Evolutionary conservation across 2,113 vertebrate species (phyloP).

Genomic region (Lepus europaeus): DNA sequence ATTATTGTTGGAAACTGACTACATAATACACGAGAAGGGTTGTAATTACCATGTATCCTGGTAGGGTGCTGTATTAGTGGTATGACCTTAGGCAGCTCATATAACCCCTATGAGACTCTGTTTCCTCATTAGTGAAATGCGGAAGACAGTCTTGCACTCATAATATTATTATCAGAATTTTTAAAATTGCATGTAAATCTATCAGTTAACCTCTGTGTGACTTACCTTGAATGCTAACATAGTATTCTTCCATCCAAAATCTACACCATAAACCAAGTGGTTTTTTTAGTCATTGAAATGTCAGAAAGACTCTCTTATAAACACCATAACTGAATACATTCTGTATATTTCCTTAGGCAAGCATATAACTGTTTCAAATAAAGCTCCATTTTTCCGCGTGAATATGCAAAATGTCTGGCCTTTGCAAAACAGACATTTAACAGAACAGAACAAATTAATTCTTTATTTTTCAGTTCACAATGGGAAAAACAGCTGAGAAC

Average conservation of each 20-base stretch:
- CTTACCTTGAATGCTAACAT: constrained; percentile 19
- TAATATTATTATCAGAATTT: not conserved
- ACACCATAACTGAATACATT: constrained; percentile 19
- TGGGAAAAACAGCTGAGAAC: constrained; percentile 82
- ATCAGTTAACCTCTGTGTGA: not conserved
- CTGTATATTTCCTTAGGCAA: not conserved
- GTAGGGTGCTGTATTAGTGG: not conserved
- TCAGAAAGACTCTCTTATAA: constrained; percentile 69
- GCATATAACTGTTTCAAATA: not conserved
- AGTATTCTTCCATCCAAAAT: constrained; percentile 29
- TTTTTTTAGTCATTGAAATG: not conserved
- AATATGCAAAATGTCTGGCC: constrained; percentile 56
- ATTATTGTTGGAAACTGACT: not conserved
- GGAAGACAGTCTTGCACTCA: not conserved
- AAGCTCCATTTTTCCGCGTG: not conserved
- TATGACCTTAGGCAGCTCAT: too few relatives aligned
- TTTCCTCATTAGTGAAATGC: not conserved
- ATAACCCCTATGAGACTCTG: not conserved
- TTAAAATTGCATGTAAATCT: not conserved
- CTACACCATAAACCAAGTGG: constrained; percentile 55
- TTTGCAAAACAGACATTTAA: constrained; percentile 77
- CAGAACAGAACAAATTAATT: constrained; percentile 81
- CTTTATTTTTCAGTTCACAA: constrained; percentile 74
- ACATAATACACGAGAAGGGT: not conserved
- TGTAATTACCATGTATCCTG: not conserved